Base-by-base conservation (phyloP, 2,797 vertebrate species). In the Poecilia gillii region DNA sequence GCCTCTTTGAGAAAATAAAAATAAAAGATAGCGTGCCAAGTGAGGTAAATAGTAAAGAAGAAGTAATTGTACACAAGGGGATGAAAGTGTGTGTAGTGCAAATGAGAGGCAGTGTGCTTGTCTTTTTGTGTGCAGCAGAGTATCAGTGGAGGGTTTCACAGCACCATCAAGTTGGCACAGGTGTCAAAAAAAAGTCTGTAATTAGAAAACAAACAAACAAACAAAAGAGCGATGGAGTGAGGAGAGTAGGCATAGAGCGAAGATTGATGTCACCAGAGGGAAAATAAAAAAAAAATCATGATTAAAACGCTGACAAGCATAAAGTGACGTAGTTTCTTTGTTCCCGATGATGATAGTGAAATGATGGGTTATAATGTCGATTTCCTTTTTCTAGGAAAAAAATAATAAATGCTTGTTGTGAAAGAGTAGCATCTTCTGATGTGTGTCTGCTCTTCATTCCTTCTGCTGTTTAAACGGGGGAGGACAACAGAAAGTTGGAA, bases 1-100 rank as follows among this genome's bases (percentile, higher is more conserved):
- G 70, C 80, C 78, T 85, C 90, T 85, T n/a, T 13, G 23, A 68
- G 55, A 64, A 64, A 18, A 64, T 18, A 36, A 16, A 43, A 92
- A 81, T 85, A 91, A 93, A 80, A 87, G 81, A 81, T 43, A 88
- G 90, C 81, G 77, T 89, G 91, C 89, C 83, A 85, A 87, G 73
- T 73, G 87, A 91, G 86, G 91, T 93, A 93, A 94, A 93, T 90
- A 94, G 89, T 90, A 91, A 90, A 89, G 88, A 89, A 87, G 92
- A 89, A 87, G 92, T 96, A 96, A 96, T 96, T 96, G 95, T 90
- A 94, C 95, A 94, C 93, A 82, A 91, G 95, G 94, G 95, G 93
- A 85, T 77, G 36, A 70, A 70, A 81, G 77, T 79, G 73, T 78
- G 49, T 70, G 84, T 77, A 83, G 86, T 87, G 88, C 79, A 88